Evolutionary conservation across 2,797 vertebrate species (phyloP).

Genomic region (Thaleichthys pacificus): DNA sequence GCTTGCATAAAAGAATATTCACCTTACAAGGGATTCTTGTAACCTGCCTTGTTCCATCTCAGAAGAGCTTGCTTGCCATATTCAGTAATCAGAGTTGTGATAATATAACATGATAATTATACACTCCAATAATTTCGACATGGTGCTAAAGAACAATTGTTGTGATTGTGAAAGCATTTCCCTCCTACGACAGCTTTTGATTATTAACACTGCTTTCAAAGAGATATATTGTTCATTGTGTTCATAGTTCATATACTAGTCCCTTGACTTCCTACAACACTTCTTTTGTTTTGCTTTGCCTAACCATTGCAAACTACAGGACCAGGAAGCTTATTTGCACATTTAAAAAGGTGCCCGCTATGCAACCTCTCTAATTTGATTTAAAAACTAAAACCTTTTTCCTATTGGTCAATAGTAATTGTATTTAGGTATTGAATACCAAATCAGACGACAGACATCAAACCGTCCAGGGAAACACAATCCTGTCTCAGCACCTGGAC

Average conservation of each 20-base stretch:
- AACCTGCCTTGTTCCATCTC: too few species aligned
- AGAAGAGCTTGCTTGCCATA: too few species aligned
- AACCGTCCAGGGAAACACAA: not conserved
- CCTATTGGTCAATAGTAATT: constrained; percentile 1
- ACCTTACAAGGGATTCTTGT: too few species aligned
- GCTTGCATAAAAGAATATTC: too few species aligned
- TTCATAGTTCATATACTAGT: too few species aligned
- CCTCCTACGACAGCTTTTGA: too few species aligned
- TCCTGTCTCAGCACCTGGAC: not conserved
- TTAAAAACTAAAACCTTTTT: not conserved
- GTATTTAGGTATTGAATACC: not conserved
- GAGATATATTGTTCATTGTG: too few species aligned
- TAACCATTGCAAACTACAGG: not conserved
- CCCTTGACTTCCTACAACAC: not conserved
- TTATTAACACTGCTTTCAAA: too few species aligned
- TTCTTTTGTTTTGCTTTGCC: not conserved
- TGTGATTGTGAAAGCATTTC: too few species aligned
- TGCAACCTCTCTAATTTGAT: not conserved
- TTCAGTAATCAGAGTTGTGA: too few species aligned
- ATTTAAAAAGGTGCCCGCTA: not conserved
- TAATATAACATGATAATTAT: not conserved
- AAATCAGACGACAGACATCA: not conserved
- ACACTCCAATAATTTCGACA: not conserved
- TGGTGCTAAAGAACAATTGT: too few species aligned
- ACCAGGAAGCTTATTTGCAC: not conserved